phyloP scores from a whole-genome alignment of 2,888 invertebrate species.

The Eupithecia vulgata region DNA sequence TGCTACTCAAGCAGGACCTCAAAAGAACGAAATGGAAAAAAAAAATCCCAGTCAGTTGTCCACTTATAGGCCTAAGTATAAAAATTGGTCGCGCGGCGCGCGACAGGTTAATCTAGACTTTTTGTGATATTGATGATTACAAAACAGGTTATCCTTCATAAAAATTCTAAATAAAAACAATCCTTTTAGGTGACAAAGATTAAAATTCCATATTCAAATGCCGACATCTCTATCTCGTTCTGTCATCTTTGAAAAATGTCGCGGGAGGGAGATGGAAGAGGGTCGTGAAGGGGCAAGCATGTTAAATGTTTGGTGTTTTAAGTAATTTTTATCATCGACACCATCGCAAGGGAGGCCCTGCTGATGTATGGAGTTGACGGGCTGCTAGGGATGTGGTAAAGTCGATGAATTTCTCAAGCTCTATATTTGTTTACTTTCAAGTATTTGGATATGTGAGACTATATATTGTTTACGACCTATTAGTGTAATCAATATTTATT shows the following conservation, averaged over 20 bases:
- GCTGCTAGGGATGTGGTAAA: slow-evolving; percentile 63
- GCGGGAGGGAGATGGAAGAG: slow-evolving; percentile 60
- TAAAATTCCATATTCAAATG: slow-evolving; percentile 51
- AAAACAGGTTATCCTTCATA: not conserved
- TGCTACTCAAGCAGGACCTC: not conserved
- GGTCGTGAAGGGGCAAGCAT: slow-evolving; percentile 57
- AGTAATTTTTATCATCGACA: slow-evolving; percentile 83
- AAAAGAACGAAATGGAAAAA: not conserved
- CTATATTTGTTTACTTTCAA: not conserved
- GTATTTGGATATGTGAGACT: not conserved
- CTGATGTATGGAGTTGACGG: slow-evolving; percentile 79
- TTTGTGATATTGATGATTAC: not conserved
- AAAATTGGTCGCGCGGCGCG: not conserved
- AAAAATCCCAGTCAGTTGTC: not conserved
- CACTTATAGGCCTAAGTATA: not conserved
- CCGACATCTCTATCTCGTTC: slow-evolving; percentile 35
- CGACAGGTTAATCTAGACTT: not conserved
- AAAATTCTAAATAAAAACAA: slow-evolving; percentile 19
- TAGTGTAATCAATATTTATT: not conserved
- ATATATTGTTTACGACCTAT: not conserved
- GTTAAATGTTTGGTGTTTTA: slow-evolving; percentile 83
- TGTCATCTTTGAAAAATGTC: slow-evolving; percentile 42
- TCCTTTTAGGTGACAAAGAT: slow-evolving; percentile 51
- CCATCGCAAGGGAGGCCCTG: slow-evolving; percentile 76
- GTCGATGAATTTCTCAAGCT: slow-evolving; percentile 48